Evolutionary conservation across 2,888 invertebrate species (phyloP), one percentile per base, ranked within the genome.

Genomic region (Heliconius ethilla): DNA sequence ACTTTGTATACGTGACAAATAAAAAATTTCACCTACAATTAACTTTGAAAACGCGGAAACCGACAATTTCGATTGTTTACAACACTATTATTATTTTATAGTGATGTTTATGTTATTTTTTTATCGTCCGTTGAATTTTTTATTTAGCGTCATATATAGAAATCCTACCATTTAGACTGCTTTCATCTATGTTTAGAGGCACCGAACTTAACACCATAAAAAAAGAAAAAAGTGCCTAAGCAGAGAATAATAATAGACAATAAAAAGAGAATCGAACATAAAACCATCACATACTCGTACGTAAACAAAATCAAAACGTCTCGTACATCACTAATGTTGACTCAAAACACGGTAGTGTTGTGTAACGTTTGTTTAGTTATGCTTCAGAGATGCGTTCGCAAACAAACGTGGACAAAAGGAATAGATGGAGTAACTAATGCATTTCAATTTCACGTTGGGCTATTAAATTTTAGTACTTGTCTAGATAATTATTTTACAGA

Each of bases 21-120:
- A 59, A 59, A 63, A 73, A 79, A 79, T 80, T 80, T 80, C 80
- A 79, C 77, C 74, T 75, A 22, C 80, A 80, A 80, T 80, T 79
- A 77, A 79, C 77, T 79, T 77, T 22, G 72, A 45, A 65, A 66
- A 74, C 76, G 45, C 66, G 78, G 77, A 78, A 76, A 72, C 66
- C 66, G 40, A 66, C 37, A 6, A 76, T 66, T 66, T 67, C 37
- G 62, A 63, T 51, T 40, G 33, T 27, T 74, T 63, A 59, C 37
- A 67, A 76, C 59, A 74, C 73, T 74, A 74, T 63, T 40, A 65
- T 65, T 74, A 55, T 77, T 11, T 11, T 18, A 70, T 76, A 78
- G 75, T 72, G 69, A 79, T 73, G 76, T 29, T 11, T 27, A 63
- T 29, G 15, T 72, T 62, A 25, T 25, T 25, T 62, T 25, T 27